Conservation (phyloP, 1,140 invertebrate species). For the Yoshiicerus persimilis region DNA sequence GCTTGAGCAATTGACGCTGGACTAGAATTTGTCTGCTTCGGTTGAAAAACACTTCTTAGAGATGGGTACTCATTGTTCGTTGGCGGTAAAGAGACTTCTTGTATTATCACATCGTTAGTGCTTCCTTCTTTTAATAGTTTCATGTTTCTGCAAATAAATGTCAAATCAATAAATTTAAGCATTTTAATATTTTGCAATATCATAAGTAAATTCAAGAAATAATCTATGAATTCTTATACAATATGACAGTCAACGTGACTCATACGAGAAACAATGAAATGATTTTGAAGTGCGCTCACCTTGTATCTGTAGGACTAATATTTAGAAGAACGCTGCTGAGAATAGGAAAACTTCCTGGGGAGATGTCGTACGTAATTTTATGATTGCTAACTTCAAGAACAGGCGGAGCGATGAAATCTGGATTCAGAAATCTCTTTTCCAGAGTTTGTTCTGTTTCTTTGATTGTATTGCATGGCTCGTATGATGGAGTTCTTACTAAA, state of each 20-base stretch:
- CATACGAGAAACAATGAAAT: not conserved
- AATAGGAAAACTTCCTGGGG: constrained; percentile 67
- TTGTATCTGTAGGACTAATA: constrained; percentile 65
- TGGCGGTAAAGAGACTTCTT: constrained; percentile 39
- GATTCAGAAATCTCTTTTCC: constrained; percentile 70
- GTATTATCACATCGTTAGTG: constrained; percentile 40
- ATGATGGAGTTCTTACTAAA: constrained; percentile 72
- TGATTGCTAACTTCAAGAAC: constrained; percentile 67
- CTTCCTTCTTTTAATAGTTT: constrained; percentile 46
- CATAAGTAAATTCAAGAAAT: not conserved
- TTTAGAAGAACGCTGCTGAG: constrained; percentile 75
- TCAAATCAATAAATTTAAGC: constrained; percentile 55
- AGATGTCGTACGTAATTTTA: constrained; percentile 36
- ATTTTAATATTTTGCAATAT: not conserved
- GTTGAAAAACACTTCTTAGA: constrained; percentile 53
- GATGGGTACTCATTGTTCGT: constrained; percentile 39
- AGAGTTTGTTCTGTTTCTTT: constrained; percentile 70
- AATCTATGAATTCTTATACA: not conserved
- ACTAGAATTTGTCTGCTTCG: constrained; percentile 64
- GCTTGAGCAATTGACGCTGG: constrained; percentile 90
- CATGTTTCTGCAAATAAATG: constrained; percentile 33
- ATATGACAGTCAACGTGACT: not conserved
- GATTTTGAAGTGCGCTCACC: constrained; percentile 2
- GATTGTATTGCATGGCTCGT: constrained; percentile 72
- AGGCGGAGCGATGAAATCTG: constrained; percentile 75